phyloP scores from a whole-genome alignment of 2,888 invertebrate genomes.

The Lissonota sp. region DNA sequence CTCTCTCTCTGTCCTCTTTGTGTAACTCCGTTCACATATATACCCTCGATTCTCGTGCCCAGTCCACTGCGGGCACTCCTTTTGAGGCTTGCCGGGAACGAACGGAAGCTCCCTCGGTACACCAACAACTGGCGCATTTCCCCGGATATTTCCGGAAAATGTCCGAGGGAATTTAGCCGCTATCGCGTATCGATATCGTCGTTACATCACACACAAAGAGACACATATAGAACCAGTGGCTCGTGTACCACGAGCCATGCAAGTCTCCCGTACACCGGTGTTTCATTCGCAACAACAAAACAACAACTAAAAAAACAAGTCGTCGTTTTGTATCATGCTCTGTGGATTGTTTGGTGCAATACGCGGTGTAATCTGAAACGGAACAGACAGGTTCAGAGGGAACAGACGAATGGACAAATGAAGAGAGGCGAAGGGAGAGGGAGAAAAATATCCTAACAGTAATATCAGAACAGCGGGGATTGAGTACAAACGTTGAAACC shows the following conservation, averaged over 20 bases:
- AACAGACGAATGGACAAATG: slow-evolving; percentile 9
- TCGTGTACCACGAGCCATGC: background rate
- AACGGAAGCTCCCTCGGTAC: slow-evolving; percentile 39
- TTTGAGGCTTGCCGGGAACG: slow-evolving; percentile 41
- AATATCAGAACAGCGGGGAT: background rate
- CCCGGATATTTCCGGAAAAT: slow-evolving; percentile 59
- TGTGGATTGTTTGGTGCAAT: slow-evolving; percentile 39
- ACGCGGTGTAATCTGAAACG: slow-evolving; percentile 31
- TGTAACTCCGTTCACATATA: slow-evolving; percentile 27
- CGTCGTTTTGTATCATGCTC: slow-evolving; percentile 42
- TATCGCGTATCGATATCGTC: slow-evolving; percentile 57
- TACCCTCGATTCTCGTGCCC: slow-evolving; percentile 12
- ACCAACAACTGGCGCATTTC: slow-evolving; percentile 59
- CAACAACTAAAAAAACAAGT: slow-evolving; percentile 11
- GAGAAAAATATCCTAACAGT: background rate
- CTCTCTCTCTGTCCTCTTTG: slow-evolving; percentile 25
- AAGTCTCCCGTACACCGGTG: background rate
- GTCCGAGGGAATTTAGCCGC: slow-evolving; percentile 58
- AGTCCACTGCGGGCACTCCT: slow-evolving; percentile 28
- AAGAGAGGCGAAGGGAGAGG: background rate
- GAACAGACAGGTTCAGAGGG: slow-evolving; percentile 1
- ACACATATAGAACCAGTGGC: background rate
- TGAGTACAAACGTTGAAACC: background rate
- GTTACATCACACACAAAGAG: slow-evolving; percentile 15
- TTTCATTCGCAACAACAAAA: slow-evolving; percentile 4